Conservation (phyloP, 2,797 vertebrate genomes). For the Poeciliopsis paucimaculata region DNA sequence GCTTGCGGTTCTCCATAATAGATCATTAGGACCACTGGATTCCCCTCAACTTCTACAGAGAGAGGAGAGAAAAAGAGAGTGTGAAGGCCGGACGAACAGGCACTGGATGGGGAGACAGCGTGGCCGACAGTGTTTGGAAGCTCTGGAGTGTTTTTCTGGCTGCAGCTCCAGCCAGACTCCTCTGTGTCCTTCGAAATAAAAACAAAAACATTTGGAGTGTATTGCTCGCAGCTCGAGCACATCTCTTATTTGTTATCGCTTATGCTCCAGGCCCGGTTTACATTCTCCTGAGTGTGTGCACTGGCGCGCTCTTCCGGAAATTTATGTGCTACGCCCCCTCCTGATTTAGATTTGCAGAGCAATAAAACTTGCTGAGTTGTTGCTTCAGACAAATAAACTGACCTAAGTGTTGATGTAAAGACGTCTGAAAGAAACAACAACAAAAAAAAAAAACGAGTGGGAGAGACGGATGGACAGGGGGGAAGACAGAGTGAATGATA, state of each 20-base stretch:
- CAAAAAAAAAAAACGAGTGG: constrained; percentile 28
- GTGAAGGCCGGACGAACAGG: constrained; percentile 23
- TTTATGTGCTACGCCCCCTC: constrained; percentile 57
- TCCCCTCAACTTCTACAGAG: no score
- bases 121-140: constrained; percentile 66
- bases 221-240: constrained; percentile 62
- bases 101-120: constrained; percentile 54
- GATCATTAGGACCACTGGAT: no score
- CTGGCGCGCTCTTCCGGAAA: constrained; percentile 75
- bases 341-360: constrained; percentile 76
- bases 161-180: constrained; percentile 64
- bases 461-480: constrained; percentile 61
- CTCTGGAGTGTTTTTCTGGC: constrained; percentile 78
- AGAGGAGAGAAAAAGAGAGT: no score
- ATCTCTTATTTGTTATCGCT: constrained; percentile 81
- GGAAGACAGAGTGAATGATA: constrained; percentile 77
- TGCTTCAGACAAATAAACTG: constrained; percentile 93
- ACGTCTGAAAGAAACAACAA: constrained; percentile 83
- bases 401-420: constrained; percentile 92
- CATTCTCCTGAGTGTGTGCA: constrained; percentile 76
- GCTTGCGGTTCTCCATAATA: no score
- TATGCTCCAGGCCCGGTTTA: constrained; percentile 75
- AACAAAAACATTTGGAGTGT: constrained; percentile 77
- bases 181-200: constrained; percentile 68
- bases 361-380: constrained; percentile 91